phyloP scores from a whole-genome alignment of 2,888 invertebrate species.

The Cephonodes hylas region DNA sequence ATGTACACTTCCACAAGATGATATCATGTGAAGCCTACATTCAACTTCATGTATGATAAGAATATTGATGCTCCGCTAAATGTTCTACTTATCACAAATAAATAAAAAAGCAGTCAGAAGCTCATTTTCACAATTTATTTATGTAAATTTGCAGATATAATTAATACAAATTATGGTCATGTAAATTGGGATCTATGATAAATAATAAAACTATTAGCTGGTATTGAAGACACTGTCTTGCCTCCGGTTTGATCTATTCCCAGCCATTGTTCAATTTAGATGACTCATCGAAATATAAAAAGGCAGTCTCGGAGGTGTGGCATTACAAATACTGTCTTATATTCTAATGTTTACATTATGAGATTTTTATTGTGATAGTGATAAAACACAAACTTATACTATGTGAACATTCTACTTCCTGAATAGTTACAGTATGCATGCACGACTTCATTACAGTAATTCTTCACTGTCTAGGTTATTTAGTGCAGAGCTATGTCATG shows the following conservation, averaged over 20 bases:
- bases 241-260: slow-evolving; percentile 53
- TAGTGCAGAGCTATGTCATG: slow-evolving; percentile 71
- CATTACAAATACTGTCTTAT: slow-evolving; percentile 79
- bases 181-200: slow-evolving; percentile 78
- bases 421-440: slow-evolving; percentile 73
- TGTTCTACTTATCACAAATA: slow-evolving; percentile 10
- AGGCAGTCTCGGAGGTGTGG: slow-evolving; percentile 81
- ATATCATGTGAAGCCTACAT: not conserved
- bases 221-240: slow-evolving; percentile 59
- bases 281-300: slow-evolving; percentile 75
- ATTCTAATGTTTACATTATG: slow-evolving; percentile 74
- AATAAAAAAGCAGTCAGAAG: slow-evolving; percentile 60
- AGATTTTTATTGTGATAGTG: slow-evolving; percentile 79
- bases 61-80: not conserved
- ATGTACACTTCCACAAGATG: not conserved
- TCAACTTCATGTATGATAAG: not conserved
- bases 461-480: slow-evolving; percentile 67
- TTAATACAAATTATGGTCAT: slow-evolving; percentile 81
- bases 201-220: slow-evolving; percentile 71
- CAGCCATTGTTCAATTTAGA: slow-evolving; percentile 64
- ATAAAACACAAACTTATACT: slow-evolving; percentile 78
- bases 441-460: slow-evolving; percentile 62
- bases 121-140: slow-evolving; percentile 80
- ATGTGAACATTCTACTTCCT: slow-evolving; percentile 71
- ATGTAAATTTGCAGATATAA: slow-evolving; percentile 82